phyloP scores from a whole-genome alignment of 2,113 vertebrate genomes.

The Synodontis membranacea region DNA sequence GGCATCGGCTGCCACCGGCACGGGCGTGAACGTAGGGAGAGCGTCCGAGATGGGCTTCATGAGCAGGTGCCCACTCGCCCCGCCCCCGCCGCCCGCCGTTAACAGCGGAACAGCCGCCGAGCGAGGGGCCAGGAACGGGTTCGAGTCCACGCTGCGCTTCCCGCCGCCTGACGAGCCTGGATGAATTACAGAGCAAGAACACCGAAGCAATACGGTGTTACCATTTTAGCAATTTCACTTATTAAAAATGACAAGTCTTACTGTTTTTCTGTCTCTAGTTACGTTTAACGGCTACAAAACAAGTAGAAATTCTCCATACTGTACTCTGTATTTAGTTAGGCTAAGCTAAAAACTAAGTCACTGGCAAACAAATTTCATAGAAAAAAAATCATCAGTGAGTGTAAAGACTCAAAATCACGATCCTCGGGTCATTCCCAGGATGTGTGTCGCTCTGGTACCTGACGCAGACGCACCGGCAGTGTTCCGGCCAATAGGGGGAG shows the following conservation, averaged over 20 bases:
- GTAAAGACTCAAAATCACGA: not conserved
- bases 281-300: not conserved
- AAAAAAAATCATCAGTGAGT: not conserved
- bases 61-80: slow-evolving; percentile 81
- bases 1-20: slow-evolving; percentile 87
- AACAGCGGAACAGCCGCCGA: slow-evolving; percentile 79
- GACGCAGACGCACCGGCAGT: slow-evolving; percentile 40
- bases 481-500: slow-evolving; percentile 68
- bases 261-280: not conserved
- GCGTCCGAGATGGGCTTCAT: slow-evolving; percentile 92
- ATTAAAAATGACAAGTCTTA: not conserved
- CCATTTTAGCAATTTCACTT: not conserved
- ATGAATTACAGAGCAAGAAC: slow-evolving; percentile 14
- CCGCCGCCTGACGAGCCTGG: slow-evolving; percentile 59
- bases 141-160: slow-evolving; percentile 79
- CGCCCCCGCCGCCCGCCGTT: slow-evolving; percentile 59
- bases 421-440: not conserved
- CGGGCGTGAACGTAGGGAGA: slow-evolving; percentile 90
- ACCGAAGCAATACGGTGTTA: not conserved
- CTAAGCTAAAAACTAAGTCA: not conserved
- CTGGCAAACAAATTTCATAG: not conserved
- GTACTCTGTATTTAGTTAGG: not conserved
- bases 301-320: not conserved
- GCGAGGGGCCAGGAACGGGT: slow-evolving; percentile 89
- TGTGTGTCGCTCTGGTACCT: slow-evolving; percentile 68